Evolutionary conservation across 2,113 vertebrate species (phyloP).

Genomic region (Lates calcarifer): DNA sequence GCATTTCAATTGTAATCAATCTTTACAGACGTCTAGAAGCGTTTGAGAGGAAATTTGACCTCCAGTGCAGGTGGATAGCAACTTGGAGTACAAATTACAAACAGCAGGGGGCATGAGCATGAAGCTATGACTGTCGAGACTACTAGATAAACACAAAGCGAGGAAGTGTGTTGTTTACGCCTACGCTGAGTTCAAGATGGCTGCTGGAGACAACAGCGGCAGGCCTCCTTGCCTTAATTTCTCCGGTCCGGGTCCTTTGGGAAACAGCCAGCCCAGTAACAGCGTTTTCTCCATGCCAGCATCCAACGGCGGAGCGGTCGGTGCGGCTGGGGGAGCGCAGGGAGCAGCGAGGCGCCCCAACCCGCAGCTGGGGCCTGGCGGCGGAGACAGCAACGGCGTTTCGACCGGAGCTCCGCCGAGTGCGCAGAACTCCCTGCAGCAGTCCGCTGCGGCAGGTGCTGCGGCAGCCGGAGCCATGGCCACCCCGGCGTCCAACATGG

Average conservation of each 20-base stretch:
- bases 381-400: conserved; percentile 80
- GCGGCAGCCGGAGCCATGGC: conserved; percentile 78
- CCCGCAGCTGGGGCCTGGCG: conserved; percentile 84
- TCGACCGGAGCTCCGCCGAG: conserved; percentile 78
- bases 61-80: neutral
- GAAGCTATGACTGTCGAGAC: neutral
- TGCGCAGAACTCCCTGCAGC: conserved; percentile 82
- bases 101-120: conserved; percentile 33
- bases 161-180: conserved; percentile 80
- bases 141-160: conserved; percentile 39
- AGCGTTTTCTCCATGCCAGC: conserved; percentile 83
- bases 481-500: conserved; percentile 82
- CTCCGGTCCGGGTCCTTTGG: conserved; percentile 82
- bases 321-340: conserved; percentile 72
- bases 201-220: conserved; percentile 90
- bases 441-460: conserved; percentile 77
- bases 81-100: neutral
- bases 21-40: neutral
- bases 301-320: conserved; percentile 80
- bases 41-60: neutral
- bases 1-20: neutral
- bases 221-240: conserved; percentile 86
- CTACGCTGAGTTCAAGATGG: conserved; percentile 88
- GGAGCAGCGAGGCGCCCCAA: conserved; percentile 80
- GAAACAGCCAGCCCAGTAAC: conserved; percentile 85